Evolutionary conservation across 2,113 vertebrate species (phyloP), one percentile per base, ranked within the genome.

Genomic region (Lampris megalopsis): DNA sequence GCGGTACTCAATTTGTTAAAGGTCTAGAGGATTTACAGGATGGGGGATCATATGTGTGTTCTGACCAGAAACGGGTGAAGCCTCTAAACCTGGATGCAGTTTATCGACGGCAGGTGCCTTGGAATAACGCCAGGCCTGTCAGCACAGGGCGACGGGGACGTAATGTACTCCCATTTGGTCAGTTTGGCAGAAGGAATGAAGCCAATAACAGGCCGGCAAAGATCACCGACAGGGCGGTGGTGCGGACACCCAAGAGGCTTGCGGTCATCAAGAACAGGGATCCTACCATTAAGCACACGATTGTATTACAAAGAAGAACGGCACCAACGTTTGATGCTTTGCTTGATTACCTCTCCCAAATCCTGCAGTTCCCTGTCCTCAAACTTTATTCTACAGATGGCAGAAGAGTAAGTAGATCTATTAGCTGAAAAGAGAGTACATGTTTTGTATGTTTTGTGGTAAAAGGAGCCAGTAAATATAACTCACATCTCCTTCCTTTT

Each of bases 31-130:
- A 98, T 37, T 92, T 99, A 43, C 93, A 95, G 71, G 96, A 99
- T n/a, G 97, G 97, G 1, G 95, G 95, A 58, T 95, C 96, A 6
- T 99, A 99, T 45, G 92, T 99, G 80, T 99, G 98, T 66, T 98
- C 98, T 10, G 96, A 98, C 38, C 94, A 93, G 62, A 95, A 85
- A 87, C 95, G 93, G 74, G 94, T 97, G 77, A 97, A 97, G 83
- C 97, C 98, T 0, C 92, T 99, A 42, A 96, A 98, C 73, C 80
- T 99, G 64, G 93, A 95, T 4, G 86, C 86, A 62, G 95, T 96
- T 1, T 94, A 93, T 43, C 93, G 75, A 57, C 95, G 93, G 9
- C 96, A 95, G 0, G 83, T 94, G 54, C 97, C 96, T 1, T 99
- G 98, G 98, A 95, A 95, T 63, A 96, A 95, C 64, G 96, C 95